Evolutionary conservation across 2,888 invertebrate genomes (phyloP), one percentile per base, ranked within the genome.

Genomic region (Creontiades dilutus): DNA sequence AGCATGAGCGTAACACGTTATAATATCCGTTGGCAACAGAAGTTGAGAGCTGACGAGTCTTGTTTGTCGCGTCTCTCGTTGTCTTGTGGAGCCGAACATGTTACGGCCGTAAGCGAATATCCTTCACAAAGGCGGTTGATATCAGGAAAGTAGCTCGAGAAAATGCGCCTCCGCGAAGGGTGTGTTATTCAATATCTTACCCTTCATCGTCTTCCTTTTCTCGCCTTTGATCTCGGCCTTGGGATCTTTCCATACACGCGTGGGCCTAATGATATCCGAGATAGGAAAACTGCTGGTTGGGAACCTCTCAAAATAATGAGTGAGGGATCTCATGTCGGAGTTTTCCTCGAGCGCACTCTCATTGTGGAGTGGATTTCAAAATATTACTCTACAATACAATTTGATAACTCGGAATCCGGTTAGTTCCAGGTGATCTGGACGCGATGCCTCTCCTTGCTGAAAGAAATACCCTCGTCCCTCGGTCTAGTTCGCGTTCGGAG

Each of bases 181-280:
- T 19, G 68, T 68, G 68, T 68, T 68, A 68, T 68, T 68, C 68
- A 68, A 68, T 68, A 68, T 68, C 68, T 68, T 68, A 68, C 68
- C 68, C 68, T 23, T 68, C 23, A 68, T 68, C 68, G 68, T 68
- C 68, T 68, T 68, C 68, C 68, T 68, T 23, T 5, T 68, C n/a
- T 68, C 13, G 68, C 68, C 68, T 68, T 68, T 68, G 68, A 68
- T 68, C 68, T 68, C 68, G 23, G 0, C 19, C 68, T 23, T 13
- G 68, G 23, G 68, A 23, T 68, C 68, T 68, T 68, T 23, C 68
- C 68, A 68, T 68, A 68, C 68, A 27, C 68, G 68, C 68, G 68
- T 27, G 23, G 23, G 68, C 68, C 68, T 68, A 68, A 68, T 19
- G 68, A 68, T 68, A 68, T 68, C 23, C 68, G 68, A 68, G 68